These are phyloP conservation scores for Drosophila merina DNA, from an alignment of 2,888 invertebrate species.

Conservation along the genomic window DNA sequence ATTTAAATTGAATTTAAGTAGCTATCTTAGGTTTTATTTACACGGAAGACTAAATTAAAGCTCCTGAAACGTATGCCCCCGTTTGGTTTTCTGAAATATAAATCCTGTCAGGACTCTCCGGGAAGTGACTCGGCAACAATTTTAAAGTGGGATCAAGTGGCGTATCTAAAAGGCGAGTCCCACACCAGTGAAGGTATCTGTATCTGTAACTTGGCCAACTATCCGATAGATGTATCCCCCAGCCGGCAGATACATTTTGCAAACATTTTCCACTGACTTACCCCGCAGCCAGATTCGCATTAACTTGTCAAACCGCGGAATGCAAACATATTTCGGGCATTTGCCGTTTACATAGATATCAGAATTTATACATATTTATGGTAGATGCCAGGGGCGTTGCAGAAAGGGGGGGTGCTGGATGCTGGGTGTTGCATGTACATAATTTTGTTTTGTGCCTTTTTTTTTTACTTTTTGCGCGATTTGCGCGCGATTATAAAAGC, in stretches of 20 bases:
- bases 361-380: conserved; percentile 25
- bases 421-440: conserved; percentile 67
- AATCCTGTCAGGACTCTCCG: background rate
- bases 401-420: conserved; percentile 6
- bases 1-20: too few species aligned
- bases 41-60: too few species aligned
- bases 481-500: conserved; percentile 83
- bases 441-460: conserved; percentile 64
- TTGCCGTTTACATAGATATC: conserved; percentile 50
- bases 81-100: background rate
- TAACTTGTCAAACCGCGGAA: conserved; percentile 80
- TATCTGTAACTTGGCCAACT: conserved; percentile 2
- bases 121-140: background rate
- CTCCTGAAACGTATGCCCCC: background rate
- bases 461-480: conserved; percentile 74
- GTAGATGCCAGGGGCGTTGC: background rate
- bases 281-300: conserved; percentile 65
- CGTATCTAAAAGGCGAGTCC: background rate
- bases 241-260: background rate
- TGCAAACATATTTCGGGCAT: conserved; percentile 82
- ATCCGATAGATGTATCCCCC: conserved; percentile 1
- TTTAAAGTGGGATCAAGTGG: conserved; percentile 2
- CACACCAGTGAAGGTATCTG: background rate
- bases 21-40: too few species aligned
- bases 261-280: background rate